Evolutionary conservation across 1,140 invertebrate genomes (phyloP), one percentile per base, ranked within the genome.

Genomic region (Ceratosolen fusciceps): DNA sequence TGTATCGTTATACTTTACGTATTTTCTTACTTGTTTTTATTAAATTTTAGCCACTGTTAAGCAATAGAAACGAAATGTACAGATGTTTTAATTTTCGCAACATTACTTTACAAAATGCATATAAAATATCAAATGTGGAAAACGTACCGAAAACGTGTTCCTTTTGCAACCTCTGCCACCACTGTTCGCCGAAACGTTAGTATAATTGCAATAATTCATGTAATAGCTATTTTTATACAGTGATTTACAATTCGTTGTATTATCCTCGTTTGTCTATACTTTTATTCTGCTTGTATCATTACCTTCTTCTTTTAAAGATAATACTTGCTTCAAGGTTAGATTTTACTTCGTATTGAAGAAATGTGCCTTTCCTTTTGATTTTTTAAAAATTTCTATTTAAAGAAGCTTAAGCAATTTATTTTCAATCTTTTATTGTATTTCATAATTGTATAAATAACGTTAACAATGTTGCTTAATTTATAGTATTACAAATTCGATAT

Each of bases 141-240:
- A 24, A 65, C 21, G 75, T 81, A 14, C 74, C 72, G 9, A 81
- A 80, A 52, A 31, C 85, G 9, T 89, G 88, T 21, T 83, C 84
- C 0, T 87, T 86, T 67, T 89, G 88, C 68, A 85, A 85, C n/a
- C 84, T 87, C 39, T 82, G 81, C 58, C 88, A 88, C 60, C 43
- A 62, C 1, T 83, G 77, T 74, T 71, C 73, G 47, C 31, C 68
- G 9, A 84, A 79, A 60, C 58, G 86, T 89, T 84, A 58, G 86
- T 85, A 81, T 70, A 16, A 74, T 74, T 56, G 43, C 52, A 73
- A 74, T 71, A 62, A n/a, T n/a, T n/a, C n/a, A n/a, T n/a, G n/a
- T n/a, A n/a, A n/a, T n/a, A n/a, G n/a, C n/a, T n/a, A n/a, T n/a
- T n/a, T n/a, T n/a, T n/a, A n/a, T n/a, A n/a, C n/a, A n/a, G n/a